Base-by-base conservation (phyloP, 2,888 invertebrate species). In the Luperina nickerlii region DNA sequence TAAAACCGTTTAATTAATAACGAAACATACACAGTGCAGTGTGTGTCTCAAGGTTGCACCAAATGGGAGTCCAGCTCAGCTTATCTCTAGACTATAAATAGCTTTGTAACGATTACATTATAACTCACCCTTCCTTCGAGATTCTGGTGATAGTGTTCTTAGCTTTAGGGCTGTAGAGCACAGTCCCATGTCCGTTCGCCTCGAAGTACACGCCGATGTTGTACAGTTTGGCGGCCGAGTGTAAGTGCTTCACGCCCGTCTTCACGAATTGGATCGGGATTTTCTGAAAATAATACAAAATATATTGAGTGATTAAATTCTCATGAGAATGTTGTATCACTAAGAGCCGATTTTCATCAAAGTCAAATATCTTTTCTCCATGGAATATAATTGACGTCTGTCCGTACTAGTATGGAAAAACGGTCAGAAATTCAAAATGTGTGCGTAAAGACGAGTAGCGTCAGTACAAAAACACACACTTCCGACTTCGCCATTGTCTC, bases 141-240 rank as follows among this genome's bases (percentile, higher is more conserved):
- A 96, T 97, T 79, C 94, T 95, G 80, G 94, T 94, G 73, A 98
- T 97, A 24, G 95, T 93, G 20, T 96, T 92, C 90, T 98, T 98
- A 0, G 98, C 98, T 32, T 95, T 94, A 1, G 97, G 96, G 92
- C 98, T 99, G 91, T 99, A 99, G 0, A 99, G 96, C 0, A 99
- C 98, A 0, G 99, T 99, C 24, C 99, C 99, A 96, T 99, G 99
- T 0, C 99, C 99, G 96, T 99, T 99, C 0, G 99, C 99, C 94
- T 99, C 99, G 95, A 99, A 99, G 96, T 99, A 99, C 8, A 99
- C 98, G 5, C 99, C 99, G 90, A 99, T 98, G 93, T 99, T 99
- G 96, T 98, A 99, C 76, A 98, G 97, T 62, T 98, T 92, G 0
- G 99, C 99, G 92, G 98, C 98, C 92, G 98, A 98, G 93, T 99